Evolutionary conservation across 2,797 vertebrate species (phyloP).

Genomic region (Urophycis tenuis): DNA sequence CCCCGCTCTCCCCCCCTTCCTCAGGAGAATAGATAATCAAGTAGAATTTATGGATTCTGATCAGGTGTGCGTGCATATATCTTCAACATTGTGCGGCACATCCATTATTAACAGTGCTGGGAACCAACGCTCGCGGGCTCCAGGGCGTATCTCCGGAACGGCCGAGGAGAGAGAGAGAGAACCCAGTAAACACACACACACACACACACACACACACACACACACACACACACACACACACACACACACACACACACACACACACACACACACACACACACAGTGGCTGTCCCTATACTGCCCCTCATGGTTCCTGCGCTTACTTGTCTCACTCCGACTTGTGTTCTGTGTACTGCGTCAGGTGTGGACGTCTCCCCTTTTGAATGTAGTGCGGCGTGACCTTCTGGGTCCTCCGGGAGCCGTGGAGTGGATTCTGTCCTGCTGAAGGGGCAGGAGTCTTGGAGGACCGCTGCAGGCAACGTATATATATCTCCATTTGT

Average conservation of each 20-base stretch:
- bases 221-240: background rate
- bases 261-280: background rate
- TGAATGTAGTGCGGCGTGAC: slow-evolving; percentile 41
- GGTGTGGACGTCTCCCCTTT: slow-evolving; percentile 34
- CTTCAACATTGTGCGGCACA: slow-evolving; percentile 59
- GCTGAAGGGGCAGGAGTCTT: slow-evolving; percentile 52
- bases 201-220: background rate
- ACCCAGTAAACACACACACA: background rate
- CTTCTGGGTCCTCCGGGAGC: slow-evolving; percentile 43
- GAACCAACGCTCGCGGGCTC: slow-evolving; percentile 46
- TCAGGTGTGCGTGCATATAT: slow-evolving; percentile 44
- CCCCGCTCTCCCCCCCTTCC: too few species aligned
- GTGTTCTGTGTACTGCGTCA: slow-evolving; percentile 44
- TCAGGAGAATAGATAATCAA: slow-evolving; percentile 26
- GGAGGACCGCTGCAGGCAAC: slow-evolving; percentile 62
- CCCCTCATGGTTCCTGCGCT: slow-evolving; percentile 18
- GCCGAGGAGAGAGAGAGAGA: background rate
- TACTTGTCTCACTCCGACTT: slow-evolving; percentile 31
- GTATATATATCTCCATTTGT: slow-evolving; percentile 62
- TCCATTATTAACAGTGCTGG: slow-evolving; percentile 62
- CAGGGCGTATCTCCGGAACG: slow-evolving; percentile 29
- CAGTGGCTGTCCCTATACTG: slow-evolving; percentile 35
- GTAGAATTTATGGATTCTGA: slow-evolving; percentile 51
- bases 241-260: too few species aligned
- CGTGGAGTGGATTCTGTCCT: slow-evolving; percentile 44